These are phyloP conservation scores for Ephestia elutella DNA, from an alignment of 1,140 invertebrate genomes.

Conservation along the genomic window DNA sequence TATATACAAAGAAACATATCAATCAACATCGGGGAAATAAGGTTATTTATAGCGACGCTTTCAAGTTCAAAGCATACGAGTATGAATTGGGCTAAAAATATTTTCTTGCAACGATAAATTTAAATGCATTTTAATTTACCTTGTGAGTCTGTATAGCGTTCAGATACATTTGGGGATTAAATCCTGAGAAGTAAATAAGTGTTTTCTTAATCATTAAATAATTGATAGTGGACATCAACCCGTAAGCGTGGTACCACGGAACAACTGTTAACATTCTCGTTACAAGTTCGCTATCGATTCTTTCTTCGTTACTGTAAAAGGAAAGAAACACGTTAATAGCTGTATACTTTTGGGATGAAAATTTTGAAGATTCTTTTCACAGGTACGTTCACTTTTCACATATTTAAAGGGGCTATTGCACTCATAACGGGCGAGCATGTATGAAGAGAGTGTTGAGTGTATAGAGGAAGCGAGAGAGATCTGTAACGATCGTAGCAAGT, in stretches of 20 bases:
- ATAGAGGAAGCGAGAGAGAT: too few relatives aligned
- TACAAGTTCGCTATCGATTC: not conserved
- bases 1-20: slow-evolving; percentile 6
- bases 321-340: not conserved
- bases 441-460: too few relatives aligned
- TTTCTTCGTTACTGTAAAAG: not conserved
- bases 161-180: slow-evolving; percentile 40
- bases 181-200: slow-evolving; percentile 39
- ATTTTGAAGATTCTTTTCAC: too few relatives aligned
- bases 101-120: not conserved
- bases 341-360: too few relatives aligned
- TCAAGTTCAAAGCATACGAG: not conserved
- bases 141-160: slow-evolving; percentile 54
- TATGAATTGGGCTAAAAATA: not conserved
- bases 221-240: slow-evolving; percentile 38
- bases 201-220: slow-evolving; percentile 26
- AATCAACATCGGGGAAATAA: not conserved
- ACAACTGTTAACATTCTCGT: slow-evolving; percentile 29
- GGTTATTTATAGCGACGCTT: not conserved
- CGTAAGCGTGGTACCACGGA: slow-evolving; percentile 47
- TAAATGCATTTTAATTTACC: slow-evolving; percentile 21
- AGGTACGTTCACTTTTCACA: too few relatives aligned
- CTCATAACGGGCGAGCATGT: too few relatives aligned
- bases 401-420: too few relatives aligned
- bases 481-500: too few relatives aligned